Conservation (phyloP, 2,113 vertebrate species). For the Chunga burmeisteri region DNA sequence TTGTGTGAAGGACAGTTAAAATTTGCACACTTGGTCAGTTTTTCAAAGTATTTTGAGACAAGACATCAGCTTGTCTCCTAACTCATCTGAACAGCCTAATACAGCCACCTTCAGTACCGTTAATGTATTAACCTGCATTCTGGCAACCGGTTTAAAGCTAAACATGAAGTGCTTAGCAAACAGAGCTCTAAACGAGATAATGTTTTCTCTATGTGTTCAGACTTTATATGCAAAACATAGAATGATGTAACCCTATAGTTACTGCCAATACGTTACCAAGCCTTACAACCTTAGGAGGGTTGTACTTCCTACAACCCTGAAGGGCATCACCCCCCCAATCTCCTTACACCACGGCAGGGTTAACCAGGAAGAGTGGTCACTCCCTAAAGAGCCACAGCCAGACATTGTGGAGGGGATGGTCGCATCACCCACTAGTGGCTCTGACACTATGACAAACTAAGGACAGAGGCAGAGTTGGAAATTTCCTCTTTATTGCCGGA, state of each 20-base stretch:
- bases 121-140: neutral
- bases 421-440: neutral
- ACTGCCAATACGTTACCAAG: neutral
- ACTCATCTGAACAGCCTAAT: neutral
- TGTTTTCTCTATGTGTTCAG: neutral
- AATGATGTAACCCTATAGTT: neutral
- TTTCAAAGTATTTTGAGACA: neutral
- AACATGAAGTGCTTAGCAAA: neutral
- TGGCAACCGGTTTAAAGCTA: neutral
- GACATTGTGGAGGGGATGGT: neutral
- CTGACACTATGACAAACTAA: neutral
- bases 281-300: neutral
- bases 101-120: neutral
- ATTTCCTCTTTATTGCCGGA: neutral
- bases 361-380: neutral
- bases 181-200: neutral
- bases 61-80: neutral
- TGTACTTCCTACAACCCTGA: neutral
- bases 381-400: neutral
- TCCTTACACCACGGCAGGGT: neutral
- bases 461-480: neutral
- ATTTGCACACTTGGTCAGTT: neutral
- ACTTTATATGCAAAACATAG: neutral
- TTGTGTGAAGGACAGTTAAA: neutral
- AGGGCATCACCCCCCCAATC: neutral